phyloP scores from a whole-genome alignment of 2,888 invertebrate genomes.

The Rhagium mordax region DNA sequence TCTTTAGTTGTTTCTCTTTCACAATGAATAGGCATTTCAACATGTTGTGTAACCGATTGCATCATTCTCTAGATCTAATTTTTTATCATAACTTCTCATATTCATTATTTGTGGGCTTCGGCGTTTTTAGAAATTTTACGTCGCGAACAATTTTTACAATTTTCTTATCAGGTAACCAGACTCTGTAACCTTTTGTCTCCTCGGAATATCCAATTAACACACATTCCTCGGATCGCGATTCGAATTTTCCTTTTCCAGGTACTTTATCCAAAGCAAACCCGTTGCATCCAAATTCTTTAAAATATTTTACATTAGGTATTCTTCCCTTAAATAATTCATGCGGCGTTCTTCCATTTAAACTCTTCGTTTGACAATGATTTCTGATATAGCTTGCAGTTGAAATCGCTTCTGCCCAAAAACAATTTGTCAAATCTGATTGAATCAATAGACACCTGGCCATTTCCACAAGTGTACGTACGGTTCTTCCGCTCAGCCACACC shows the following conservation, averaged over 20 bases:
- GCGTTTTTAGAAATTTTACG: constrained; percentile 44
- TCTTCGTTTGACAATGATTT: constrained; percentile 59
- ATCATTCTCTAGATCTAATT: neutral
- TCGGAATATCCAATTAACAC: constrained; percentile 55
- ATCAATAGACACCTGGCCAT: constrained; percentile 53
- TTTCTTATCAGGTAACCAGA: constrained; percentile 45
- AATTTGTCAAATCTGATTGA: constrained; percentile 50
- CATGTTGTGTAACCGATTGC: neutral
- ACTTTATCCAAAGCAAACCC: constrained; percentile 46
- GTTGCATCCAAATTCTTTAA: constrained; percentile 55
- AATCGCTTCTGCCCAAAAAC: constrained; percentile 63
- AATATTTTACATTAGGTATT: constrained; percentile 49
- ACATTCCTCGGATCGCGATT: constrained; percentile 48
- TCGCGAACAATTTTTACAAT: constrained; percentile 47
- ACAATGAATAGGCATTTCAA: too few relatives aligned
- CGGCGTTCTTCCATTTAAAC: constrained; percentile 50
- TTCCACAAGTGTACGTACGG: constrained; percentile 36
- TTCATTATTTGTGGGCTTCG: neutral
- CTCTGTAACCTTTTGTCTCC: constrained; percentile 52
- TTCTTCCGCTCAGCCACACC: constrained; percentile 46
- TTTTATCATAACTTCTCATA: too few relatives aligned
- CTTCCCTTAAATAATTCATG: constrained; percentile 53
- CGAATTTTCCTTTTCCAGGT: constrained; percentile 52
- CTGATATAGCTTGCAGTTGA: constrained; percentile 58
- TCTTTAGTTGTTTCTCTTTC: neutral